Evolutionary conservation across 2,888 invertebrate genomes (phyloP).

Genomic region (Drosophila testacea): DNA sequence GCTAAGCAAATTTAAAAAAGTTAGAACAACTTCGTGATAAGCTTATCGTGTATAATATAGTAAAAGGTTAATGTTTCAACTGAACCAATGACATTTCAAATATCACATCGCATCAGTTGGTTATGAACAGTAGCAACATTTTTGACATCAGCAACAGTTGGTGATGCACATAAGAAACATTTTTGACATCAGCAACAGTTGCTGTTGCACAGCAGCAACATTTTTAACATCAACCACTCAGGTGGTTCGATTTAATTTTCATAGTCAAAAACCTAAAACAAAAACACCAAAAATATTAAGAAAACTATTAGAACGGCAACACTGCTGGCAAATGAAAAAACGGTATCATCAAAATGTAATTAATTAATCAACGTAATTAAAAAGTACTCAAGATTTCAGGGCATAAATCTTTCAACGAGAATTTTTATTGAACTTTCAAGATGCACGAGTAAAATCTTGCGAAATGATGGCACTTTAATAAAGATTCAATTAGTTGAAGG

Average conservation of each 20-base stretch:
- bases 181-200: too few relatives aligned
- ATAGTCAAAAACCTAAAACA: too few relatives aligned
- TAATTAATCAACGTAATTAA: conserved; percentile 40
- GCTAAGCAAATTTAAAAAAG: background rate
- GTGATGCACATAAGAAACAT: too few relatives aligned
- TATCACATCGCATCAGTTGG: too few relatives aligned
- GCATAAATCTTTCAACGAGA: conserved; percentile 68
- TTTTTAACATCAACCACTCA: too few relatives aligned
- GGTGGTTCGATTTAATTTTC: too few relatives aligned
- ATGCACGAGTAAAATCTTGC: conserved; percentile 42
- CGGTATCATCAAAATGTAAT: conserved; percentile 34
- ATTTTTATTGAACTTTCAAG: conserved; percentile 49
- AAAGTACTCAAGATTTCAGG: conserved; percentile 26
- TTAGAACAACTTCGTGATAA: conserved; percentile 27
- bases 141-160: too few relatives aligned
- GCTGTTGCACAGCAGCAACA: too few relatives aligned
- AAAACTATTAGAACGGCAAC: too few relatives aligned
- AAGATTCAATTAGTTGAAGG: conserved; percentile 1
- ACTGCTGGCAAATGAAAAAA: too few relatives aligned
- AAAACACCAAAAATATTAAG: too few relatives aligned
- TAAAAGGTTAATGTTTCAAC: background rate
- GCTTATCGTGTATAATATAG: conserved; percentile 19
- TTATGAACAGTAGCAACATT: too few relatives aligned
- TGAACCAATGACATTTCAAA: background rate
- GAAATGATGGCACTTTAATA: background rate